Base-by-base conservation (phyloP, 2,113 vertebrate species). In the Aphyosemion australe region DNA sequence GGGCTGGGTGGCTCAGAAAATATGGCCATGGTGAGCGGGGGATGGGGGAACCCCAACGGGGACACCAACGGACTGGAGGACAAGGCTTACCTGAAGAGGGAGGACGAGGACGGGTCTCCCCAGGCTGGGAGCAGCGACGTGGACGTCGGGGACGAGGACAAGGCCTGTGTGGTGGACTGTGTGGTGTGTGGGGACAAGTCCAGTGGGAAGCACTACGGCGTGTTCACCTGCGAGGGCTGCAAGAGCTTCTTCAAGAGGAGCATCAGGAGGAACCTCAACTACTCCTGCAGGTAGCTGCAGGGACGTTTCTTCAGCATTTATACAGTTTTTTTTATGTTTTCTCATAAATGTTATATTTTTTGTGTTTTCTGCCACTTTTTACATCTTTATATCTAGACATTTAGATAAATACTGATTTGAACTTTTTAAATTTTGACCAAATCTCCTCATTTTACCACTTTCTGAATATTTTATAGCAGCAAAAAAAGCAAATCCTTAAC, bases 221-320 rank as follows among this genome's bases (percentile, higher is more conserved):
- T 96, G 62, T 97, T 96, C 91, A 97, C 96, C 87, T 98, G 96
- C 34, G 96, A 98, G 83, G 96, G 96, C 66, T 97, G 96, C 90
- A 98, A 98, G 92, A 97, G 96, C 92, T 98, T 97, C 92, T 97
- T 97, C 84, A 98, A 98, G 84, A 92, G 96, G 75, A 97, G 96
- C 93, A 94, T 98, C 89, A 88, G 96, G 19, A 90, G 96, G 31
- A 98, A 95, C 89, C 95, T 98, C 72, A 97, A 90, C 91, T 98
- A 98, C 92, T 96, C 95, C 78, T 97, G 96, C 94, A 94, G 96
- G 96, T 97, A 61, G 32, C 61, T 69, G 52, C 51, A 58, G 63
- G 48, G 21, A 70, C 8, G 56, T 1, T 4, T 0, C 19, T 10
- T 9, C 21, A 1, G 14, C 10, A 13, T 32, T 13, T 1, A 42